These are phyloP conservation scores for Philypnodon macrostomus DNA, from an alignment of 2,797 vertebrate species.

Conservation along the genomic window DNA sequence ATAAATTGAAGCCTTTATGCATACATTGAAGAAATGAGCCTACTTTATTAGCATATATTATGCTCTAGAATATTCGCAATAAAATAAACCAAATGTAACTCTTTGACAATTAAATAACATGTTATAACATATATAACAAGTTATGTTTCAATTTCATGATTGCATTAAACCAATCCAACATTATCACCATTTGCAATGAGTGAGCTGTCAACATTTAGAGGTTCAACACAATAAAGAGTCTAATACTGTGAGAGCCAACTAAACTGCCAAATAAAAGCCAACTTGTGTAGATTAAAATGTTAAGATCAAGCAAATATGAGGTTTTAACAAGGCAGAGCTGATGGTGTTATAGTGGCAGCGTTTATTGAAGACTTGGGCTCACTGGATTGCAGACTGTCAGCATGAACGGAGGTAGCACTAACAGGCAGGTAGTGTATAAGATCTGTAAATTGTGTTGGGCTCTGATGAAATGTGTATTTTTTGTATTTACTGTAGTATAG, in stretches of 20 bases:
- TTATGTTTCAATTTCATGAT: constrained; percentile 12
- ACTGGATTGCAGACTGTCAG: constrained; percentile 27
- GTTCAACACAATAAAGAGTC: constrained; percentile 26
- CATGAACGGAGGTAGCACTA: constrained; percentile 11
- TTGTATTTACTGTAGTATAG: too few species aligned
- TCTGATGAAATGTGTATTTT: too few species aligned
- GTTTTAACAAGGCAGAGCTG: constrained; percentile 28
- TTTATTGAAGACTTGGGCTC: constrained; percentile 34
- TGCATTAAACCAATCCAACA: constrained; percentile 8
- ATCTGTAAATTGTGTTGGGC: background rate
- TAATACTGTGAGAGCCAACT: constrained; percentile 2
- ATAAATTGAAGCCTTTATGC: too few species aligned
- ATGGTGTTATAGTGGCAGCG: constrained; percentile 34
- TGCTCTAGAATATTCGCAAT: too few species aligned
- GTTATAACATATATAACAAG: too few species aligned
- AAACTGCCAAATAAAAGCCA: constrained; percentile 25
- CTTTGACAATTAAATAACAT: too few species aligned
- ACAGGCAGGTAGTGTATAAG: too few species aligned
- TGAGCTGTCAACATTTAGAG: constrained; percentile 16
- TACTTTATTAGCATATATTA: too few species aligned
- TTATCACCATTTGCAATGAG: constrained; percentile 10
- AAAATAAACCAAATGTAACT: too few species aligned
- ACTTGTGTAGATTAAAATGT: constrained; percentile 31
- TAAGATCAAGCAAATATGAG: constrained; percentile 20
- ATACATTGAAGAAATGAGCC: too few species aligned